Conservation (phyloP, 2,888 invertebrate genomes). For the Torymus tubicola region DNA sequence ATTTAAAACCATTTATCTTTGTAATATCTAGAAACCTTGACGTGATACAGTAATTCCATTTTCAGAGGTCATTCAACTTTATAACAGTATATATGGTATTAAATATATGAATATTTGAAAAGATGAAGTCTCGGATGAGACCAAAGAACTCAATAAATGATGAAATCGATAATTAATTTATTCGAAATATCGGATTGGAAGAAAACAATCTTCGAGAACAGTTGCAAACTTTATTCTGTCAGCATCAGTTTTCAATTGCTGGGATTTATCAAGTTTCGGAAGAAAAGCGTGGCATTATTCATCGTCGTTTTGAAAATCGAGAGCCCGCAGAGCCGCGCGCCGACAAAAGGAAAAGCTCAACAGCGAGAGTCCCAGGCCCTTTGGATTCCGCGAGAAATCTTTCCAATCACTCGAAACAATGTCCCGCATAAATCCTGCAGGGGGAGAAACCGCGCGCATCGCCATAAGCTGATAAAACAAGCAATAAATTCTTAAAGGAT, state of each 20-base stretch:
- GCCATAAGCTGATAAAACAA: conserved; percentile 6
- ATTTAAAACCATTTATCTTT: too few relatives aligned
- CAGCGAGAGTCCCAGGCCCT: too few relatives aligned
- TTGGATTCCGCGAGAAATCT: neutral
- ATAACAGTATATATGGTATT: too few relatives aligned
- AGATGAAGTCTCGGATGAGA: neutral
- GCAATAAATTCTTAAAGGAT: conserved; percentile 15
- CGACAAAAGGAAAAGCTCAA: too few relatives aligned
- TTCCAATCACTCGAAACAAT: conserved; percentile 24
- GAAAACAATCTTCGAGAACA: neutral
- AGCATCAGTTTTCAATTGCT: neutral
- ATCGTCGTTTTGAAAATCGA: neutral
- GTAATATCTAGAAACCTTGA: too few relatives aligned
- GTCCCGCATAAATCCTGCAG: neutral
- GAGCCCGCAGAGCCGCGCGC: neutral
- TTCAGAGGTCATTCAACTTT: too few relatives aligned
- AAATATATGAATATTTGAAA: too few relatives aligned
- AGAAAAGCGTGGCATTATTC: neutral
- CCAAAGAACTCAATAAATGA: neutral
- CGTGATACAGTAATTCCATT: too few relatives aligned
- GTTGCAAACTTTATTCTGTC: neutral
- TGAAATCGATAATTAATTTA: conserved; percentile 28
- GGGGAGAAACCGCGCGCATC: neutral
- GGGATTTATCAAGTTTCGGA: conserved; percentile 29
- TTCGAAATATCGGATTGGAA: neutral